Percentiles rank a stretch among this genome's conserved stretches.
These are phyloP conservation scores for Entomobrya multifasciata DNA, from an alignment of 2,888 invertebrate species.

Conservation along the genomic window DNA sequence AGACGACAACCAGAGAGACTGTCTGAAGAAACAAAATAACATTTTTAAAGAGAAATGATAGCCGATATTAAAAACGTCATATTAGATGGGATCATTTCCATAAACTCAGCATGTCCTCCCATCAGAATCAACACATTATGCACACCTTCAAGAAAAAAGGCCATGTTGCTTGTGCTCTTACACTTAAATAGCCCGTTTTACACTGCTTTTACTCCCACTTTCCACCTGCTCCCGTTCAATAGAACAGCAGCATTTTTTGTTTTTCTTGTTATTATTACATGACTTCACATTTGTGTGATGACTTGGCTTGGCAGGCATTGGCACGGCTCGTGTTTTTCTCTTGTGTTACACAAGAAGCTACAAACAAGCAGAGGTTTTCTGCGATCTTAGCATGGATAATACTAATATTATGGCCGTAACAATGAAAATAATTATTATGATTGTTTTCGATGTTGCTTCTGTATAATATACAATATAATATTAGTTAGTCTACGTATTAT, in stretches of 20 bases:
- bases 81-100: conserved; percentile 68
- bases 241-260: not conserved
- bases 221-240: conserved; percentile 47
- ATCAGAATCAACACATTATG: conserved; percentile 72
- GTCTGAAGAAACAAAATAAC: conserved; percentile 1
- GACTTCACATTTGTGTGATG: conserved; percentile 20
- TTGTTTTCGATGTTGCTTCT: conserved; percentile 28
- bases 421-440: conserved; percentile 44
- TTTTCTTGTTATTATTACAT: conserved; percentile 21
- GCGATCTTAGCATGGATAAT: conserved; percentile 18
- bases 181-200: conserved; percentile 42
- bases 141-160: conserved; percentile 52
- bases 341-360: conserved; percentile 24
- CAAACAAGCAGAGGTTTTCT: conserved; percentile 40
- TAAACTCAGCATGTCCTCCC: conserved; percentile 71
- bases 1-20: not conserved
- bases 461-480: not conserved
- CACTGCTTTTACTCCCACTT: conserved; percentile 25
- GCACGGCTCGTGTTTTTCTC: conserved; percentile 60
- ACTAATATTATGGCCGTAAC: conserved; percentile 20
- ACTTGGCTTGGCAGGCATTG: conserved; percentile 30
- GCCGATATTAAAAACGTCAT: conserved; percentile 61
- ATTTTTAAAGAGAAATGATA: conserved; percentile 33
- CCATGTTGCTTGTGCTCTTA: not conserved
- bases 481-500: not conserved